These are phyloP conservation scores for Denticeps clupeoides DNA, from an alignment of 2,797 vertebrate genomes.

Conservation along the genomic window DNA sequence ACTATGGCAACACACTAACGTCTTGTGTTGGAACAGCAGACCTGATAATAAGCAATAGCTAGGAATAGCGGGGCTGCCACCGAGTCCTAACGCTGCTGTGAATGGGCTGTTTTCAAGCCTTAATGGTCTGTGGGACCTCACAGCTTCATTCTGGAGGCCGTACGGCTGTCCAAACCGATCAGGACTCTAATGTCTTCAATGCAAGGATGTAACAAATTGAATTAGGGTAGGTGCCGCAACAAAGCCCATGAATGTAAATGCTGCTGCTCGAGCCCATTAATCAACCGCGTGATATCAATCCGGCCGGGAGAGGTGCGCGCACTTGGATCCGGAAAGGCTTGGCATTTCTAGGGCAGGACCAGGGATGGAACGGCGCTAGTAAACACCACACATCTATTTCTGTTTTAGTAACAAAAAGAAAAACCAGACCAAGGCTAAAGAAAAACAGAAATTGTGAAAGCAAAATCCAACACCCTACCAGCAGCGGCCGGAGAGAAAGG, in stretches of 20 bases:
- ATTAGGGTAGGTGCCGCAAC: slow-evolving; percentile 3
- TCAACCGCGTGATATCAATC: neutral
- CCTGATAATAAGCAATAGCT: slow-evolving; percentile 26
- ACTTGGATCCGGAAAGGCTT: no score
- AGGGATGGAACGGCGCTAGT: neutral
- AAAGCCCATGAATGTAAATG: slow-evolving; percentile 8
- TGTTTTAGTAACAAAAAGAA: neutral
- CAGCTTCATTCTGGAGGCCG: slow-evolving; percentile 26
- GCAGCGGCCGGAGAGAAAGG: neutral
- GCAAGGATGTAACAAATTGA: slow-evolving; percentile 13
- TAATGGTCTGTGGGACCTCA: slow-evolving; percentile 24
- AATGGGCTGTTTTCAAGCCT: slow-evolving; percentile 28
- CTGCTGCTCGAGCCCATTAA: neutral
- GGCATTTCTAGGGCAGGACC: no score
- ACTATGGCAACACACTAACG: slow-evolving; percentile 20
- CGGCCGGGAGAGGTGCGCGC: neutral
- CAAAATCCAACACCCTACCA: neutral
- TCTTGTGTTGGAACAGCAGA: slow-evolving; percentile 17
- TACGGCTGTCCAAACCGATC: slow-evolving; percentile 25
- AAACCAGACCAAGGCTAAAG: neutral
- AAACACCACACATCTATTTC: no score
- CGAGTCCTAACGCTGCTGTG: slow-evolving; percentile 14
- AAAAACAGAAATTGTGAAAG: neutral
- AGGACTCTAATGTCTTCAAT: slow-evolving; percentile 19
- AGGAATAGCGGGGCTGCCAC: slow-evolving; percentile 22